Base-by-base conservation (phyloP, 2,888 invertebrate species). In the Diarsia mendica region DNA sequence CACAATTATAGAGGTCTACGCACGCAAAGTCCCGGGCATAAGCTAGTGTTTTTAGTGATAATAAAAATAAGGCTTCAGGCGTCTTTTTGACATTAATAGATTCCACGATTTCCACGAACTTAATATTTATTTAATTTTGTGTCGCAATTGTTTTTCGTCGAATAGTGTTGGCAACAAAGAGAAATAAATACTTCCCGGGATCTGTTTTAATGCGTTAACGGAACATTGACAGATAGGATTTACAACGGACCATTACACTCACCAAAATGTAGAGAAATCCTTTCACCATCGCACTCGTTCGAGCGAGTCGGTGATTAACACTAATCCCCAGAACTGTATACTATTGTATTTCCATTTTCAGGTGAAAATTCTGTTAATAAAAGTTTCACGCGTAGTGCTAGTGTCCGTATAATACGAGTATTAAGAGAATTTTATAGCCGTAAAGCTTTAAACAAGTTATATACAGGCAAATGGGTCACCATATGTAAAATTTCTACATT, bases 231-330 rank as follows among this genome's bases (percentile, higher is more conserved):
- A 61, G 66, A 77, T 64, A 53, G 77, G 72, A 70, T 84, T 84
- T 72, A 68, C 39, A 28, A 67, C 23, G 75, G 68, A 69, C 77
- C 79, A 86, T 84, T 84, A 77, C 74, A 71, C 48, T 71, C 61
- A 58, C 58, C 49, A 60, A 65, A 80, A 67, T 74, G 76, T 74
- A 75, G 69, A 74, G 65, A 28, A 82, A 74, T 75, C 66, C 75
- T 67, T 75, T 82, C 80, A 63, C 66, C 44, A 71, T 53, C 51
- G 63, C 60, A 60, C 63, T 53, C 44, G 48, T 66, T 20, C 51
- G 33, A n/a, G 67, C 67, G 77, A 48, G 48, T 20, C 23, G 72
- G 61, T 68, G 75, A 80, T 76, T 67, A 64, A 70, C 55, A 69
- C 20, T 79, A 74, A 82, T 83, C 75, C 68, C 4, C 48, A 44